Conservation (phyloP, 2,888 invertebrate species). For the Maniola hyperantus region DNA sequence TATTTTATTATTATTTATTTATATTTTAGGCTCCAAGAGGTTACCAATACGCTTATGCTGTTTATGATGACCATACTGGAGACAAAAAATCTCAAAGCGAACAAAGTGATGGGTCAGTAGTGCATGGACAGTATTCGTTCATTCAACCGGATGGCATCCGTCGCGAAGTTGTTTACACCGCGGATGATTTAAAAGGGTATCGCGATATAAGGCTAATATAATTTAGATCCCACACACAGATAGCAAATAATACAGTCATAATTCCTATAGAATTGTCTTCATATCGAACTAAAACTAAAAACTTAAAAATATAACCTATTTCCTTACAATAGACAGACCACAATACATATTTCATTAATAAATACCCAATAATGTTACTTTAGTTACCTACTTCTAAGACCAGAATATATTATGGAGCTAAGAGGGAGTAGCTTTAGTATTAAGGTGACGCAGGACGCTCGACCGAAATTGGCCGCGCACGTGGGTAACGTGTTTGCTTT, state of each 20-base stretch:
- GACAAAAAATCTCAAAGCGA: conserved; percentile 80
- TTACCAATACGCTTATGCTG: conserved; percentile 78
- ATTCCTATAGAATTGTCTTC: neutral
- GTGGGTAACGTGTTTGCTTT: too few relatives aligned
- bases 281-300: too few relatives aligned
- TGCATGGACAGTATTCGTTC: conserved; percentile 79
- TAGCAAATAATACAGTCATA: neutral
- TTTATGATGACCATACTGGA: conserved; percentile 80
- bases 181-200: conserved; percentile 77
- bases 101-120: conserved; percentile 76
- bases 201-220: conserved; percentile 7
- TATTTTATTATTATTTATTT: conserved; percentile 21
- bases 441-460: too few relatives aligned
- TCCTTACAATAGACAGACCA: too few relatives aligned
- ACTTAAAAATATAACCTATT: too few relatives aligned
- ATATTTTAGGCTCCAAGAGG: conserved; percentile 53
- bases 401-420: too few relatives aligned
- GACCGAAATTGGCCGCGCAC: too few relatives aligned
- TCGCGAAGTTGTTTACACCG: conserved; percentile 79
- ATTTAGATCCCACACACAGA: neutral
- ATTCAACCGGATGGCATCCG: conserved; percentile 80
- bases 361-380: too few relatives aligned
- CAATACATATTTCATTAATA: too few relatives aligned
- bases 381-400: too few relatives aligned
- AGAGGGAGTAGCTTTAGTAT: too few relatives aligned